Percentiles rank a stretch among this genome's conserved stretches.
Conservation (phyloP, 2,888 invertebrate species). For the Autographa pulchrina region DNA sequence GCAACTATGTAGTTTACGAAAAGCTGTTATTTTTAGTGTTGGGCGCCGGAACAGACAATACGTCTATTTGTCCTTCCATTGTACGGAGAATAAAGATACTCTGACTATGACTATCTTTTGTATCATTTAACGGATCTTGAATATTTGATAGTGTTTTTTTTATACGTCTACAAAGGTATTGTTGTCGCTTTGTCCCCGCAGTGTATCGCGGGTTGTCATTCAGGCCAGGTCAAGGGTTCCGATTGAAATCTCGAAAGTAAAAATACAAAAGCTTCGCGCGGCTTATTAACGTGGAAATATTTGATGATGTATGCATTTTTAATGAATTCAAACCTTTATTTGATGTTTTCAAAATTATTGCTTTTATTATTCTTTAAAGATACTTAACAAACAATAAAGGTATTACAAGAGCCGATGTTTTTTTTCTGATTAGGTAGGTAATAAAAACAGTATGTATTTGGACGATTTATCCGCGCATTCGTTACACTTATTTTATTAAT, state of each 20-base stretch:
- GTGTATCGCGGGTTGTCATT: slow-evolving; percentile 35
- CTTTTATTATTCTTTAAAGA: background rate
- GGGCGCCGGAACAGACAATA: slow-evolving; percentile 26
- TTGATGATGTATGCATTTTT: slow-evolving; percentile 42
- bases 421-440: too few relatives aligned
- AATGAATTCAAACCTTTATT: slow-evolving; percentile 37
- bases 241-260: slow-evolving; percentile 55
- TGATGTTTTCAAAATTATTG: background rate
- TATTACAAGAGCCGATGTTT: too few relatives aligned
- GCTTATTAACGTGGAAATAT: slow-evolving; percentile 24
- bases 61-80: slow-evolving; percentile 31
- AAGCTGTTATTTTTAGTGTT: slow-evolving; percentile 25
- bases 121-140: slow-evolving; percentile 38
- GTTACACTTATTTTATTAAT: too few relatives aligned
- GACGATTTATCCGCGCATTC: too few relatives aligned
- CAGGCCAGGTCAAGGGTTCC: slow-evolving; percentile 45
- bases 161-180: slow-evolving; percentile 41
- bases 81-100: slow-evolving; percentile 25
- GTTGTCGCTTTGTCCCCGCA: slow-evolving; percentile 28
- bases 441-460: too few relatives aligned
- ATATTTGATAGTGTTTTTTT: slow-evolving; percentile 51
- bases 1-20: slow-evolving; percentile 18
- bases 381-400: background rate
- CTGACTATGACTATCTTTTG: slow-evolving; percentile 32
- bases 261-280: slow-evolving; percentile 26